Base-by-base conservation (phyloP, 2,113 vertebrate genomes). In the Oceanites oceanicus region DNA sequence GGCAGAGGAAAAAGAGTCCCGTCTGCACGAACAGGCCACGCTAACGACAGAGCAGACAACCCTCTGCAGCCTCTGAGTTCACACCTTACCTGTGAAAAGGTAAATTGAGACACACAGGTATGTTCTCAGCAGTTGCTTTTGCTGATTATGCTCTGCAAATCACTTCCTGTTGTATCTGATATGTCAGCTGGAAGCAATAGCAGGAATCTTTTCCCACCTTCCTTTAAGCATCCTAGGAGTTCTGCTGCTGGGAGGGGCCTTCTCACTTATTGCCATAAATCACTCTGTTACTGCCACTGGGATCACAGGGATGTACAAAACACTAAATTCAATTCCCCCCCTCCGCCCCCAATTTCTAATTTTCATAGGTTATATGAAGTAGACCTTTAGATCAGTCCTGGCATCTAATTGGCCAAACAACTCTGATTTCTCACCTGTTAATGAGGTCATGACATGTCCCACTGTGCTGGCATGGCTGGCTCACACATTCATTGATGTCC, bases 401-500 rank as follows among this genome's bases (percentile, higher is more conserved):
- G 21, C 62, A 49, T n/a, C 34, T 19, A 29, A 75, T 0, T 55
- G 70, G 15, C 27, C 32, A 44, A 40, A 10, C 17, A 70, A 0
- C 42, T 9, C 15, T 19, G 68, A 34, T 50, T 75, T 55, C 98
- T 98, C 92, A 99, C 99, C 99, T 98, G 97, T 99, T 98, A 76
- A 99, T 71, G 72, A 98, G 94, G 92, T 99, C 99, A 2, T 97
- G 95, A 90, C 99, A 99, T 1, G 8, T 72, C 47, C 99, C 99
- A 3, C 96, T 93, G 36, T 99, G 98, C 32, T 97, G 97, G 75
- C 99, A 99, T 0, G 99, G 99, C 50, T 92, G 96, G 96, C 98
- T 99, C 62, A 95, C 98, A 94, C 99, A 99, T 76, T 99, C 99
- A 29, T 99, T 94, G 20, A 99, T 90, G 96, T 99, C 98, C 90